These are phyloP conservation scores for Drosophila tsacasi DNA, from an alignment of 1,140 invertebrate species.

Conservation along the genomic window DNA sequence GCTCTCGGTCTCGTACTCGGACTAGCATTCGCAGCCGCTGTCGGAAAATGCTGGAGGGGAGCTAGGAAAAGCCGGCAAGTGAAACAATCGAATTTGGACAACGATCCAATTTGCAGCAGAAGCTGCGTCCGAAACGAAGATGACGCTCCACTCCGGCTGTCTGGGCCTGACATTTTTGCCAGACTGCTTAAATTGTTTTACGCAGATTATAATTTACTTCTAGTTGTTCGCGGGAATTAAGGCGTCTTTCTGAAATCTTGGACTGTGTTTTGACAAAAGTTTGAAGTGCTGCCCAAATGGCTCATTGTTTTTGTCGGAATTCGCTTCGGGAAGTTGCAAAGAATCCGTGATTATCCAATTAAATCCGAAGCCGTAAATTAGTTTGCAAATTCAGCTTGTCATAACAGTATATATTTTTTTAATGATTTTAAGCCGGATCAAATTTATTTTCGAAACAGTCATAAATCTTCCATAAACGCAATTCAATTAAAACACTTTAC, in stretches of 20 bases:
- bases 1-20: not conserved
- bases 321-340: not conserved
- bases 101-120: slow-evolving; percentile 57
- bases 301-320: slow-evolving; percentile 15
- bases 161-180: slow-evolving; percentile 35
- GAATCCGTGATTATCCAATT: slow-evolving; percentile 17
- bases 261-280: slow-evolving; percentile 15
- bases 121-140: slow-evolving; percentile 16
- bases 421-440: slow-evolving; percentile 11
- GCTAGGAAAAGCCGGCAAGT: slow-evolving; percentile 20
- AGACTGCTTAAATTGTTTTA: slow-evolving; percentile 49
- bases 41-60: slow-evolving; percentile 15
- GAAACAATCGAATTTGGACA: slow-evolving; percentile 74
- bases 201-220: slow-evolving; percentile 50
- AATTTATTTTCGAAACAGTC: not conserved
- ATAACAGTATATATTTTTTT: not conserved
- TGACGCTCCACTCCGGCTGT: slow-evolving; percentile 14
- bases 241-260: slow-evolving; percentile 6
- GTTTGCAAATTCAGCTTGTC: slow-evolving; percentile 3
- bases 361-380: slow-evolving; percentile 1
- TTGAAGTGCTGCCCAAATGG: slow-evolving; percentile 15
- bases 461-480: slow-evolving; percentile 11
- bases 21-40: no score
- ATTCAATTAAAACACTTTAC: slow-evolving; percentile 18
- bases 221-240: slow-evolving; percentile 27